Evolutionary conservation across 2,888 invertebrate genomes (phyloP), one percentile per base, ranked within the genome.

Genomic region (Muscina levida): DNA sequence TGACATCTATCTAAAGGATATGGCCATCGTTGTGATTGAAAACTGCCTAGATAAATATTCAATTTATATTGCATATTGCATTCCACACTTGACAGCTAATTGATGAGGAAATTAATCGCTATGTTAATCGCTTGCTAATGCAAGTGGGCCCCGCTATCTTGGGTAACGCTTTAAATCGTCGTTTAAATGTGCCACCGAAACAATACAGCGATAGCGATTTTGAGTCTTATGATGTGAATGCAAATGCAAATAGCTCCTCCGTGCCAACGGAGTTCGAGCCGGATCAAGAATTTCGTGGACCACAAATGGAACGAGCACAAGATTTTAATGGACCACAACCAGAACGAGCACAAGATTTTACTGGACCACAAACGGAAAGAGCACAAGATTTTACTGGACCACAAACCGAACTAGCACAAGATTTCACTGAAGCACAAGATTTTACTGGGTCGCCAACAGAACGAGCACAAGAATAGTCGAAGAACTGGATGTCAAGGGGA

Each of bases 81-180:
- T n/a, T 19, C 51, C 10, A 51, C 17, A 51, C 22, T 62, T 62
- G 39, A n/a, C 85, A 88, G 88, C 87, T 87, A 87, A 85, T 88
- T 82, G 84, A 88, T 87, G 82, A 82, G 82, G 85, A 88, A 85
- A 89, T 88, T 84, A 85, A 88, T 87, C 87, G 87, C 71, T 82
- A 88, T 84, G 87, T 84, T 82, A 86, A 87, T 85, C 85, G 84
- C 82, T 77, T 89, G 39, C 82, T 89, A 74, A 84, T 84, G 83
- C 85, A 84, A 82, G 79, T 88, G 51, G 88, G 88, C 24, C 88
- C 88, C 31, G 79, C 85, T 72, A 53, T 89, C 44, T 82, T 88
- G 85, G 88, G 88, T 42, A 88, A 86, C 1, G 84, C 85, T 24
- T 83, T 88, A 1, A 89, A 88, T 83, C 88, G 88, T 39, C 57